These are phyloP conservation scores for Saccopteryx bilineata DNA, from an alignment of 2,113 vertebrate genomes.

Conservation along the genomic window DNA sequence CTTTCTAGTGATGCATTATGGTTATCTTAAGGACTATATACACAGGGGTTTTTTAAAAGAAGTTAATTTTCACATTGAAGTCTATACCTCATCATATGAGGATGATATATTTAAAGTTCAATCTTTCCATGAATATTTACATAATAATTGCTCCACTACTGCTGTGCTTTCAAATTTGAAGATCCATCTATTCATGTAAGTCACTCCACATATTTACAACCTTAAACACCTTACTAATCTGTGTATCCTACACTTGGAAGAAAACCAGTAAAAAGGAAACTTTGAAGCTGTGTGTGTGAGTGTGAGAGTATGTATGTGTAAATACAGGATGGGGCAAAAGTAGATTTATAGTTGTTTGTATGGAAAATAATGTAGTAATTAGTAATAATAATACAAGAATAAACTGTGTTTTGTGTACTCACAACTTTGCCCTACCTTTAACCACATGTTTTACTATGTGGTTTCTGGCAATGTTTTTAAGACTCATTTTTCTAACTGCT, in stretches of 20 bases:
- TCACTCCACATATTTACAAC: neutral
- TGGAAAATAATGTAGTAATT: too few relatives aligned
- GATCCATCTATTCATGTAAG: neutral
- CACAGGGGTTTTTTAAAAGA: neutral
- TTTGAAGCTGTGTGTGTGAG: neutral
- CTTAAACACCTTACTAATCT: neutral
- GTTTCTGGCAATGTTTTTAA: neutral
- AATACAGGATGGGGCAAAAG: neutral
- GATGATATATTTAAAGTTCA: neutral
- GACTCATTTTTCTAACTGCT: neutral
- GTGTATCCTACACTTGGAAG: neutral
- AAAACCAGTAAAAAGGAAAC: neutral
- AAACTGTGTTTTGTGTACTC: too few relatives aligned
- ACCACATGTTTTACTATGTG: conserved; percentile 32
- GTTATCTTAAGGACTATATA: neutral
- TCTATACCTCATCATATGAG: neutral
- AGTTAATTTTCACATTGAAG: neutral
- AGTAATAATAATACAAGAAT: too few relatives aligned
- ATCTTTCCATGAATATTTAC: neutral
- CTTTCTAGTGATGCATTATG: neutral
- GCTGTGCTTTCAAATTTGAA: neutral
- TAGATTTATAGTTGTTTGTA: too few relatives aligned
- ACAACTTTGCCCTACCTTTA: neutral
- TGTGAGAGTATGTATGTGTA: neutral
- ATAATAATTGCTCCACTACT: neutral